Evolutionary conservation across 2,888 invertebrate species (phyloP), one percentile per base, ranked within the genome.

Genomic region (Zygothrica quintamaculata): DNA sequence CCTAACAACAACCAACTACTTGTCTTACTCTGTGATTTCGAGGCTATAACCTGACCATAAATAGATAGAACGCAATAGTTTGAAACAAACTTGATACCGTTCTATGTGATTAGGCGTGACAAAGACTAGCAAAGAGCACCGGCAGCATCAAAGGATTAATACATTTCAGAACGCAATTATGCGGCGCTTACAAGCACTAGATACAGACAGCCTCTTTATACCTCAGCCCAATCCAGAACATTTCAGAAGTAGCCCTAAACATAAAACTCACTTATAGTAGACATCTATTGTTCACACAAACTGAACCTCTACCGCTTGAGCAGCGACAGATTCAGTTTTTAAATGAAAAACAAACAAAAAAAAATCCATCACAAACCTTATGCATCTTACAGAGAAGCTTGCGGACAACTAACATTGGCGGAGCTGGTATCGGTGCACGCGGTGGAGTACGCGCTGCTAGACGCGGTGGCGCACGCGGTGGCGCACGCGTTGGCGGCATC

Each of bases 301-400:
- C 55, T 75, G 65, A 59, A 52, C 37, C 56, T 51, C 43, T 55
- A 58, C 18, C 51, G 72, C 56, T 64, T 37, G 43, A 47, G 42
- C 59, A 59, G 59, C 64, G 58, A 57, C 48, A 44, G 40, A 50
- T 57, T 76, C 68, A 62, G 72, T 73, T 57, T 72, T 42, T 47
- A 39, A 66, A 65, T 26, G 59, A 61, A 64, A 64, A 50, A 55
- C 64, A 74, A 64, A 65, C 53, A 62, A 43, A 62, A 43, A 66
- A 73, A 75, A 73, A 64, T 61, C 82, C 75, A 84, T 72, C 84
- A 85, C 65, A 87, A 59, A 68, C 82, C 79, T 88, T 89, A 88
- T 89, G 88, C 86, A 88, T 89, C 81, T 91, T 91, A 88, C 90
- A 91, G 91, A 91, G 90, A 89, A 91, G 91, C 88, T 80, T 91